Percentiles rank a stretch among this genome's conserved stretches.
Conservation (phyloP, 2,888 invertebrate genomes). For the Lepetodrilus schrolli region DNA sequence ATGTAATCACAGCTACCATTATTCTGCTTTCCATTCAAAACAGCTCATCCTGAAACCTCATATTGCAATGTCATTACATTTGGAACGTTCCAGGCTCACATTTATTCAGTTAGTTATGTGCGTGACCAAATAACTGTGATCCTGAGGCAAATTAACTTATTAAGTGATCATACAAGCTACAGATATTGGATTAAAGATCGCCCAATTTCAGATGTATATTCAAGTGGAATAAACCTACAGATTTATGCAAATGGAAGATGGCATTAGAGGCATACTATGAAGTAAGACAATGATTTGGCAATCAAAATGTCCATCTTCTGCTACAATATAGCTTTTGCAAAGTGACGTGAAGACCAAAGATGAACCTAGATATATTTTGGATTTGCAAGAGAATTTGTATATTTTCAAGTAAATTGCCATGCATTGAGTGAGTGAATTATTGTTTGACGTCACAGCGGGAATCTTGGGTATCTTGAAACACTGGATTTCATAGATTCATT, state of each 20-base stretch:
- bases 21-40: not conserved
- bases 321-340: no score
- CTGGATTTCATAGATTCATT: no score
- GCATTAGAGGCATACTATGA: no score
- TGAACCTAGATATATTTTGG: no score
- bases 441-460: no score
- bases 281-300: no score
- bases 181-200: constrained; percentile 3
- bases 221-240: not conserved
- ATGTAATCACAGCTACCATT: constrained; percentile 21
- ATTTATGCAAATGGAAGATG: not conserved
- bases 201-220: not conserved
- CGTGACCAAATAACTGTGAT: constrained; percentile 8
- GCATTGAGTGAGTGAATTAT: no score
- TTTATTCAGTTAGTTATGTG: not conserved
- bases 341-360: no score
- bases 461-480: no score
- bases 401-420: no score
- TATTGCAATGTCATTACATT: not conserved
- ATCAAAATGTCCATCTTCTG: no score
- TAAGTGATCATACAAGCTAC: not conserved
- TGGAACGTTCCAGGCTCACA: constrained; percentile 12
- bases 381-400: no score
- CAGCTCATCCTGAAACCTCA: not conserved
- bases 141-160: constrained; percentile 10